Conservation (phyloP, 2,888 invertebrate genomes). For the Drosophila diplacantha region DNA sequence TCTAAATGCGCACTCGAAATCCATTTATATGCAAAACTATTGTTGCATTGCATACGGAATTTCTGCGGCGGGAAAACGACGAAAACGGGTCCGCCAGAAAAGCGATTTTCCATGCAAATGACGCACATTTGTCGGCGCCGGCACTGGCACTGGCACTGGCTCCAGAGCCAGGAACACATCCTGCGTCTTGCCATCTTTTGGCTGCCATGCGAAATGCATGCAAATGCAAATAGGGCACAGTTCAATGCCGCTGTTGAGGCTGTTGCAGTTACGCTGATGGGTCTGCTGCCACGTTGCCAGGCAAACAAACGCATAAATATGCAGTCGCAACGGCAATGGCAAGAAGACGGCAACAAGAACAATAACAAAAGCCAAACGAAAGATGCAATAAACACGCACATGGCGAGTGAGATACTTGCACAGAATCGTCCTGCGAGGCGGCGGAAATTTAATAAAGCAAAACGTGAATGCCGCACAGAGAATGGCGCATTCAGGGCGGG, state of each 20-base stretch:
- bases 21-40: conserved; percentile 76
- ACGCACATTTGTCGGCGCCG: conserved; percentile 62
- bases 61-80: conserved; percentile 49
- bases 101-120: conserved; percentile 75
- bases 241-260: conserved; percentile 55
- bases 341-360: conserved; percentile 23
- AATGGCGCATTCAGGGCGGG: conserved; percentile 1
- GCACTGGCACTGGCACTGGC: not conserved
- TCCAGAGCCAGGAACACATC: conserved; percentile 3
- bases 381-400: conserved; percentile 68
- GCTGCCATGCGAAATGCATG: conserved; percentile 67
- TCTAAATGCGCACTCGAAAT: conserved; percentile 75
- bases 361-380: conserved; percentile 49
- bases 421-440: conserved; percentile 43
- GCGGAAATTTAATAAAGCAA: conserved; percentile 70
- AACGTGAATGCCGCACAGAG: conserved; percentile 62
- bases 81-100: conserved; percentile 40
- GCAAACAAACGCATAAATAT: conserved; percentile 71
- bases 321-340: conserved; percentile 36
- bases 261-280: conserved; percentile 24
- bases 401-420: conserved; percentile 23
- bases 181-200: conserved; percentile 59
- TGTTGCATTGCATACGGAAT: conserved; percentile 73
- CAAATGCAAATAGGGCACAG: conserved; percentile 63
- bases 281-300: conserved; percentile 26